Evolutionary conservation across 1,140 invertebrate species (phyloP), one percentile per base, ranked within the genome.

Genomic region (Drosophila pseudoananassae): DNA sequence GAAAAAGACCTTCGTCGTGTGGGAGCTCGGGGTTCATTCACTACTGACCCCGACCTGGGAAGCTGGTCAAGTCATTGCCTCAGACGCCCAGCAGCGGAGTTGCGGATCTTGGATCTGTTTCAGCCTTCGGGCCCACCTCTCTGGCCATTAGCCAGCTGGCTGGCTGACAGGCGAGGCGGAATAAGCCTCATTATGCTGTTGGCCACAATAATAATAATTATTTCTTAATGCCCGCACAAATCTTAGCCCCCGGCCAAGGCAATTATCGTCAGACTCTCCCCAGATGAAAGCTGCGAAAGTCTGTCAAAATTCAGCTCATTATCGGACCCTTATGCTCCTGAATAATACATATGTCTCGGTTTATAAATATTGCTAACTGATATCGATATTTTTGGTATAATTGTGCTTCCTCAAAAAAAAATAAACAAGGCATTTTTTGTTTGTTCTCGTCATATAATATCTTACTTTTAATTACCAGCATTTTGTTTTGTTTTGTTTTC

Each of bases 401-500:
- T 73, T 56, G 58, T 56, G 70, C 71, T 74, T 74, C 69, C 69
- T 74, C 20, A 50, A 74, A 73, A 54, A 49, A 10, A 55, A 27
- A 10, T 36, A 4, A 36, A 36, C 33, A 36, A 36, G 33, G 23
- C 55, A 38, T 10, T 60, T 46, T 74, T 56, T 65, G 53, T 58
- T 59, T 70, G 47, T 70, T 71, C 53, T 71, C 53, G 54, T 54
- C 50, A 70, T 47, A 74, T 74, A 59, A 70, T 53, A 74, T 74
- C 70, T 74, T 65, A 47, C 59, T 64, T 64, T 74, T 74, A 74
- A 74, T 74, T 74, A 74, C 38, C 70, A 74, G 56, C 50, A 71
- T 60, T 71, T 73, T 55, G 64, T 69, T 68, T 65, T 65, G 15
- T 49, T 47, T 50, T 65, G n/a, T 45, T 52, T 36, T 43, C 20